Evolutionary conservation across 1,140 invertebrate species (phyloP).

Genomic region (Hycleus cichorii): DNA sequence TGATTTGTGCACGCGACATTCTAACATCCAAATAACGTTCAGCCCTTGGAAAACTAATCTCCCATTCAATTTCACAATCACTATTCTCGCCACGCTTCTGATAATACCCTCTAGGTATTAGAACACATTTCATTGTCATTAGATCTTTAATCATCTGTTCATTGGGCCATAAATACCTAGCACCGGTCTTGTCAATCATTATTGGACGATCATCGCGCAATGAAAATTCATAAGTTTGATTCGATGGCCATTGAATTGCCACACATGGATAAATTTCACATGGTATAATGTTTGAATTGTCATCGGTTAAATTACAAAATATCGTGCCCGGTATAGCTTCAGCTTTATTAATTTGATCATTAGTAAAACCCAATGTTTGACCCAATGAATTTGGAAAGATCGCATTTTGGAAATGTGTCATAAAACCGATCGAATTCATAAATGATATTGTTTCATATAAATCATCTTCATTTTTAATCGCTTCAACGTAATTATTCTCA

Average conservation of each 20-base stretch:
- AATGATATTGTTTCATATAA: conserved; percentile 23
- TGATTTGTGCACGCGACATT: conserved; percentile 59
- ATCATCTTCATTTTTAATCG: conserved; percentile 10
- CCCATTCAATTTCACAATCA: conserved; percentile 57
- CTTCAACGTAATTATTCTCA: conserved; percentile 5
- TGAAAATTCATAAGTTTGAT: conserved; percentile 25
- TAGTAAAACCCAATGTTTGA: conserved; percentile 18
- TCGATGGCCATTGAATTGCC: conserved; percentile 28
- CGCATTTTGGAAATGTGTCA: conserved; percentile 25
- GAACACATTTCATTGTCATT: conserved; percentile 56
- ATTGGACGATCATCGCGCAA: conserved; percentile 27
- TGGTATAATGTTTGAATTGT: conserved; percentile 13
- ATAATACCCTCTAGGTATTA: conserved; percentile 58
- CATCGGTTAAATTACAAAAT: conserved; percentile 29
- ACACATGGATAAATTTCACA: conserved; percentile 31
- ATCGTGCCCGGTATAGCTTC: conserved; percentile 28
- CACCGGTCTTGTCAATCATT: conserved; percentile 23
- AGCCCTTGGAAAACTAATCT: conserved; percentile 61
- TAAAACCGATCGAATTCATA: conserved; percentile 26
- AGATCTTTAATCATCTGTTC: conserved; percentile 56
- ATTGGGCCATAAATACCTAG: conserved; percentile 57
- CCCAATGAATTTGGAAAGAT: conserved; percentile 23
- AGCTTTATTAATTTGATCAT: conserved; percentile 20
- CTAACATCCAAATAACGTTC: conserved; percentile 63
- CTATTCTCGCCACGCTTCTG: conserved; percentile 50